Evolutionary conservation across 2,113 vertebrate species (phyloP), one percentile per base, ranked within the genome.

Genomic region (Deroptyus accipitrinus): DNA sequence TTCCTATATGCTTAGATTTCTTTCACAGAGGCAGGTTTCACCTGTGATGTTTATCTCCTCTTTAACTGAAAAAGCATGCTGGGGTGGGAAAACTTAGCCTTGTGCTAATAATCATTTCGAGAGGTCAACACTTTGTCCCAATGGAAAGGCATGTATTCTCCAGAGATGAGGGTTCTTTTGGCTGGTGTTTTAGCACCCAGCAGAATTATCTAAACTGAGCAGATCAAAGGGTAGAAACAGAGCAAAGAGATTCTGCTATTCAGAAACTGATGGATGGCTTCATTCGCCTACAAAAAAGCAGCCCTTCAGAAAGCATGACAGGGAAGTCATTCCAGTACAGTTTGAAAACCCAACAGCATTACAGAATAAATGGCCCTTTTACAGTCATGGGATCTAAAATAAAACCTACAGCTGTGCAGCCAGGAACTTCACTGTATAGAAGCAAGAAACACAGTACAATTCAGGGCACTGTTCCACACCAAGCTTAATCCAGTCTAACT

Each of bases 361-460:
- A 59, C 0, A 23, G 83, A 63, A 88, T 83, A 68, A 97, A 88
- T 74, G 85, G 72, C 37, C 42, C 76, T 93, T 96, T 88, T 88
- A 70, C 86, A 81, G 72, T 27, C 3, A 0, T 37, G 79, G 44
- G 54, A 77, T 33, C 67, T 49, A 16, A 90, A 93, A 94, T 49
- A 88, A 94, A 95, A 41, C 85, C 75, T 83, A 42, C 94, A 97
- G 90, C 94, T 83, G 82, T 57, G 79, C 79, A 88, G 88, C 49
- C 93, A 74, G 94, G 86, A 93, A 13, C 70, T 73, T 57, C 9
- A 5, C 57, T 52, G n/a, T 7, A 61, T 3, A 81, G 63, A 72
- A 66, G 48, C 42, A 33, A 87, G 85, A 86, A 90, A 33, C 83
- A 92, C 72, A 70, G 83, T 51, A 74, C 72, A 83, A 72, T 66